Percentiles rank a stretch among this genome's conserved stretches.
These are phyloP conservation scores for Clarias gariepinus DNA, from an alignment of 2,113 vertebrate genomes.

Conservation along the genomic window DNA sequence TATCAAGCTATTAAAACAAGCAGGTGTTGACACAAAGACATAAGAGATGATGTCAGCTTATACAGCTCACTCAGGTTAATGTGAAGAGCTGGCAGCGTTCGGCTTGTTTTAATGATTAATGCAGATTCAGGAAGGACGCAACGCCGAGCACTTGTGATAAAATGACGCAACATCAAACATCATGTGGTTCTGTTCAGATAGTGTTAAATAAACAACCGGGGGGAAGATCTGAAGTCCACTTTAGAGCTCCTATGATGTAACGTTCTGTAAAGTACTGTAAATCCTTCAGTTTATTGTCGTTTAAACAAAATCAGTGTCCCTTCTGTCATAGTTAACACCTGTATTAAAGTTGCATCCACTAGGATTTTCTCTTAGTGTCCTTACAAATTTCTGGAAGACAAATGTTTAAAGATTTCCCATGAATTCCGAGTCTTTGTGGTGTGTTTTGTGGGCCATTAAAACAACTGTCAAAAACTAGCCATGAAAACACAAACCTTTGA, in stretches of 20 bases:
- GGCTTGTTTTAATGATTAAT: background rate
- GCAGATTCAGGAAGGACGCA: background rate
- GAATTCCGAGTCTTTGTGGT: background rate
- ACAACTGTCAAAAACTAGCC: background rate
- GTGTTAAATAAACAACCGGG: background rate
- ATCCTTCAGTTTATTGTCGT: background rate
- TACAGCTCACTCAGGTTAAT: background rate
- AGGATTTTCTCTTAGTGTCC: background rate
- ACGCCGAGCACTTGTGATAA: background rate
- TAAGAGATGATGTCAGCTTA: background rate
- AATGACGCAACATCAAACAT: background rate
- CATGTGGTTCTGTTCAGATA: background rate
- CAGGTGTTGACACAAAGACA: conserved; percentile 5
- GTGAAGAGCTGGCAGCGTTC: background rate
- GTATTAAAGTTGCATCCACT: background rate
- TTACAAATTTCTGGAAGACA: background rate
- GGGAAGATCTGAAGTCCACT: background rate
- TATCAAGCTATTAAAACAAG: background rate
- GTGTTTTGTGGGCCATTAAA: background rate
- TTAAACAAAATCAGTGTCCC: background rate
- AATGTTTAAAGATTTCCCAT: background rate
- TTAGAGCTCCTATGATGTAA: background rate
- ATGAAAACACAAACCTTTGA: conserved; percentile 13
- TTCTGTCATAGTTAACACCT: background rate
- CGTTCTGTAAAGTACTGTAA: background rate